Evolutionary conservation across 2,888 invertebrate genomes (phyloP), one percentile per base, ranked within the genome.

Genomic region (Dasypogon diadema): DNA sequence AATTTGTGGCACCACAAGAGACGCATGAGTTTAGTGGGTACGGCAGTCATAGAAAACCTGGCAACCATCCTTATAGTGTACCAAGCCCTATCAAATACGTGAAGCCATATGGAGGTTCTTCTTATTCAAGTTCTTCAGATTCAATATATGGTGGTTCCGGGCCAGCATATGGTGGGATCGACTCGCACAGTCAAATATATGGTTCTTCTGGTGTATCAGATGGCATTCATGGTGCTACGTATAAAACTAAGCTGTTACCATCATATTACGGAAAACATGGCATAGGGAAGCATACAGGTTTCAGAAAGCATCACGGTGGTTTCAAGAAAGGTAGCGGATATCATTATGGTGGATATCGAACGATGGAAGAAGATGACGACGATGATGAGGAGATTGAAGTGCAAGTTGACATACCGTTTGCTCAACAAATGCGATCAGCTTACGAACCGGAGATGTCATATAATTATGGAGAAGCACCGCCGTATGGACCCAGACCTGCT

Each of bases 341-440:
- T 34, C 16, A 16, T 12, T 12, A 6, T 12, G 42, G 42, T 1
- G 16, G 37, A 34, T 21, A 60, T 60, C 18, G 42, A 12, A 60
- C 37, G 18, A 60, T n/a, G 10, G 60, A 60, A 10, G 34, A 8
- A 21, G 60, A 60, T 10, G 37, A 60, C 8, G 60, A 60, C 8
- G 60, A 34, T 16, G 60, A 60, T 1, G 60, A 34, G 2, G n/a
- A 37, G 18, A 37, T 37, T 18, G 37, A 60, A 42, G 3, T 37
- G 0, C 16, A 34, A 21, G 12, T 12, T 1, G 42, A 37, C 1
- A 16, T 14, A 3, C 14, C 56, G 26, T 0, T 56, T 3, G n/a
- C 10, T 6, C 60, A 34, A 21, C 16, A 37, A 18, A 3, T 42
- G n/a, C 54, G 21, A 12, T 18, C 54, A 1, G 2, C 18, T 18